A percentile compares a stretch with the other conserved stretches of the same genome.
phyloP scores from a whole-genome alignment of 2,888 invertebrate genomes.

The Acronicta leporina region DNA sequence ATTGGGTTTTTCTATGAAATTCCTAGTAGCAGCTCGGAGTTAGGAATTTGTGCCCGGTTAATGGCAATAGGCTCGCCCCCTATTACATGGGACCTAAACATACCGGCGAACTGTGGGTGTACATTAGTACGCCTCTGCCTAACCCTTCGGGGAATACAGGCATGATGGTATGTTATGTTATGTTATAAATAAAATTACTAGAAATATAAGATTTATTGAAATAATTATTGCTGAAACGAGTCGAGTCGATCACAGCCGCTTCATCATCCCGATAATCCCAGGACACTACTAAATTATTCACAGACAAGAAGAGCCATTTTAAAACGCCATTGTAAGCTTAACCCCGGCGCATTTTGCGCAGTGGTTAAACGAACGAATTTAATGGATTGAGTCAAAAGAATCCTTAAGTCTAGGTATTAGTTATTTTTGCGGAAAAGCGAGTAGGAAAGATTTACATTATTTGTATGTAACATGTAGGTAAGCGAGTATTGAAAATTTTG shows the following conservation, averaged over 20 bases:
- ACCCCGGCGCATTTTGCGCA: conserved; percentile 32
- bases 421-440: conserved; percentile 12
- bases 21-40: too few relatives aligned
- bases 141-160: too few relatives aligned
- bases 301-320: conserved; percentile 50
- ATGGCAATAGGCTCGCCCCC: too few relatives aligned
- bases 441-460: conserved; percentile 4
- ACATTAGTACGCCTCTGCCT: too few relatives aligned
- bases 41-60: too few relatives aligned
- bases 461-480: conserved; percentile 5
- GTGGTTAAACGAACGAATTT: conserved; percentile 45
- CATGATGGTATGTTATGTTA: too few relatives aligned
- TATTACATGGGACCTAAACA: too few relatives aligned
- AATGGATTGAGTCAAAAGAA: conserved; percentile 33
- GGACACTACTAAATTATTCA: conserved; percentile 55
- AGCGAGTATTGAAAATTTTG: conserved; percentile 3
- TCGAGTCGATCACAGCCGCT: conserved; percentile 26
- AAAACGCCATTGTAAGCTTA: conserved; percentile 44
- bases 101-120: too few relatives aligned
- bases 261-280: conserved; percentile 54
- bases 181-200: conserved; percentile 1
- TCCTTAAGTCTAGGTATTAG: background rate
- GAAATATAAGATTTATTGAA: conserved; percentile 30
- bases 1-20: too few relatives aligned
- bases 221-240: conserved; percentile 30